Base-by-base conservation (phyloP, 2,113 vertebrate species). In the Pipa parva region DNA sequence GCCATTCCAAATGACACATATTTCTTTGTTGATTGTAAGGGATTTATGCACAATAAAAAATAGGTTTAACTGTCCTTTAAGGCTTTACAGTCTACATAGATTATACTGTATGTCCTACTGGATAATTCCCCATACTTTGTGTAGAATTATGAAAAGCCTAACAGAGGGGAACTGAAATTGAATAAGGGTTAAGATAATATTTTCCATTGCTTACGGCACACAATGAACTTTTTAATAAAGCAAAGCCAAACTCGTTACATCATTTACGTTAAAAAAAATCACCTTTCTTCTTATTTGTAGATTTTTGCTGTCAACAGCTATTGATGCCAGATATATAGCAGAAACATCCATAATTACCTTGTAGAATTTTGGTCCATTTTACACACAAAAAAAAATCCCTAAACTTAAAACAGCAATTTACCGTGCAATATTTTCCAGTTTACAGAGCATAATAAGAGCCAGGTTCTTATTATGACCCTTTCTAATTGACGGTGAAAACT, bases 401-500 rank as follows among this genome's bases (percentile, higher is more conserved):
- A 81, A 85, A 85, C 84, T 84, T 86, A 84, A 85, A 88, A 83
- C 85, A 90, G 77, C 81, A 63, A 77, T 81, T 85, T 85, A 86
- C 81, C 78, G 78, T 58, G 78, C 66, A 68, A 51, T 79, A 80
- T 80, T 75, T 72, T 82, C 87, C 80, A 80, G 82, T 71, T 82
- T 79, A 80, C 84, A 86, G 79, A 81, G 79, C 84, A 77, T 81
- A 88, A 90, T 84, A 86, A 81, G 80, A 87, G 67, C 78, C 78
- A 83, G 83, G 71, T 68, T 76, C 73, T 86, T 78, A 70, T 80
- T 84, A 81, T 82, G 84, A 89, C 85, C 83, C 77, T 84, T 84
- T 83, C 76, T 74, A 80, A 76, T 86, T 88, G 78, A 80, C 83
- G 83, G 81, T 86, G 76, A 80, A 81, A 81, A 86, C 75, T 68